Conservation (phyloP, 2,113 vertebrate genomes). For the Hyla sarda region DNA sequence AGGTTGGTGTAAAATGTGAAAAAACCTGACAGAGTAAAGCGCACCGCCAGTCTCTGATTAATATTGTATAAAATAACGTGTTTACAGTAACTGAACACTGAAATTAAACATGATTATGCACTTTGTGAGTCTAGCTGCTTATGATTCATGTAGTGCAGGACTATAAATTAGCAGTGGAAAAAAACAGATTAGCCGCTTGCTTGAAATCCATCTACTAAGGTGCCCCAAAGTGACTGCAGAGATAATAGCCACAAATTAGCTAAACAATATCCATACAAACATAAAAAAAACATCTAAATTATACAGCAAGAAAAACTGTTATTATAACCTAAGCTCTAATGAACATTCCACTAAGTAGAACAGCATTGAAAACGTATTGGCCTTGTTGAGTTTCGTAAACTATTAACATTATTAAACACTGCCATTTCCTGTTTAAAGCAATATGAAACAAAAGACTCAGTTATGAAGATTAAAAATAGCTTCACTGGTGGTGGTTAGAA, state of each 20-base stretch:
- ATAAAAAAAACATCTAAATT: conserved; percentile 58
- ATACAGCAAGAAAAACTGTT: conserved; percentile 36
- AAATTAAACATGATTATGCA: neutral
- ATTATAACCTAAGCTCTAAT: conserved; percentile 59
- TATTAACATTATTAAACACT: conserved; percentile 30
- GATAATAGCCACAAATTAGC: conserved; percentile 50
- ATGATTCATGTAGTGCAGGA: conserved; percentile 13
- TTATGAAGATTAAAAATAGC: conserved; percentile 43
- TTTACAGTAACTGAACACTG: conserved; percentile 40
- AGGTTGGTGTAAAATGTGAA: conserved; percentile 35
- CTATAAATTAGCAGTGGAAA: conserved; percentile 48
- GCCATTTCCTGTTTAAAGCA: conserved; percentile 30
- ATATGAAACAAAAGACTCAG: neutral
- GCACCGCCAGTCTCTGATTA: conserved; percentile 38
- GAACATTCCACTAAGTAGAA: conserved; percentile 56
- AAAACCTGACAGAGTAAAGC: neutral
- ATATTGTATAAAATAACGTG: conserved; percentile 53
- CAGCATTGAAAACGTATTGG: conserved; percentile 12
- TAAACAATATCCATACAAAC: conserved; percentile 33
- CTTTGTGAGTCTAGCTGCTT: neutral
- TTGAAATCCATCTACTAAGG: conserved; percentile 45
- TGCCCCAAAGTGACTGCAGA: conserved; percentile 47
- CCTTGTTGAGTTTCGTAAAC: conserved; percentile 34
- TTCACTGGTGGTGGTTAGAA: neutral
- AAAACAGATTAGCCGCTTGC: neutral